phyloP scores from a whole-genome alignment of 1,140 invertebrate genomes.

The Brachionus koreanus region DNA sequence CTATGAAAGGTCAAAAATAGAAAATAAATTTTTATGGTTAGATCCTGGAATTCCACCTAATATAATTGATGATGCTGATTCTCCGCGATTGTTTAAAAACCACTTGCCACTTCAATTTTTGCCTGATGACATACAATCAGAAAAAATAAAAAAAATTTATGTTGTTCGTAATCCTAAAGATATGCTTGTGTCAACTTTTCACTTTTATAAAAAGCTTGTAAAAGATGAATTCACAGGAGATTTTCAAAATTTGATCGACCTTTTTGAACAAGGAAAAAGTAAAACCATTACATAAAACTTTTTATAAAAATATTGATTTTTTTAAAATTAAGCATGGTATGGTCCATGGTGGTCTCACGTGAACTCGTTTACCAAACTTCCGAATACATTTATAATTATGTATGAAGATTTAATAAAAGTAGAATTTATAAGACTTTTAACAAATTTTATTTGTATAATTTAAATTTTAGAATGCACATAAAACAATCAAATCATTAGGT shows the following conservation, averaged over 20 bases:
- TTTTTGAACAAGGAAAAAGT: background rate
- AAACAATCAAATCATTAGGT: background rate
- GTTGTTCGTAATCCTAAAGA: background rate
- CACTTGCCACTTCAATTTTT: background rate
- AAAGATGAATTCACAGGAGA: background rate
- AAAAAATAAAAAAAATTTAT: slow-evolving; percentile 13
- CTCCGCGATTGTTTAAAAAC: background rate
- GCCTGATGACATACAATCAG: background rate
- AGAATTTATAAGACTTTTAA: background rate
- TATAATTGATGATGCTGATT: background rate
- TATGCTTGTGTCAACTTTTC: background rate
- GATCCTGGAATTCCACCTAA: background rate
- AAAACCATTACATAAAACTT: background rate
- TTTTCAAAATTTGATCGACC: background rate
- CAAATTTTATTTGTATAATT: background rate
- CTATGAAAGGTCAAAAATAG: background rate
- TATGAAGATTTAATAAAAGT: background rate
- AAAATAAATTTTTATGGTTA: background rate
- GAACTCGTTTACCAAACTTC: background rate
- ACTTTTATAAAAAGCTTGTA: background rate
- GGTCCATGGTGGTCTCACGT: slow-evolving; percentile 9
- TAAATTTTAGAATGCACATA: background rate
- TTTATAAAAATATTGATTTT: background rate
- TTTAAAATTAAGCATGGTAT: background rate
- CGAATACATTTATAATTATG: background rate